Conservation (phyloP, 2,113 vertebrate species). For the Hippocampus guttulatus region DNA sequence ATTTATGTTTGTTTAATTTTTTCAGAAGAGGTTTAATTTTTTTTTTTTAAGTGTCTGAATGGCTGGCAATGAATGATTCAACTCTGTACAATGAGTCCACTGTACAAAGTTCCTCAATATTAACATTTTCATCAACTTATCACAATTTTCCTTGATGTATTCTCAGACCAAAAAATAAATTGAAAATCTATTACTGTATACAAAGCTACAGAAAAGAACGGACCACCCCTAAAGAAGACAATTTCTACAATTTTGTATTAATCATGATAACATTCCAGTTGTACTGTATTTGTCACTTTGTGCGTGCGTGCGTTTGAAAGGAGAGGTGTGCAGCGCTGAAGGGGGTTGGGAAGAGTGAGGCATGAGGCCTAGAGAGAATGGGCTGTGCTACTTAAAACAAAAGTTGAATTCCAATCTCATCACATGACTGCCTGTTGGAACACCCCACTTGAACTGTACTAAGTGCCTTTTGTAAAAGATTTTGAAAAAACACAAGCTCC, state of each 20-base stretch:
- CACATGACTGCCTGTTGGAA: constrained; percentile 66
- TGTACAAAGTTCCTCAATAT: too few species aligned
- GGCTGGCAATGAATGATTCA: too few species aligned
- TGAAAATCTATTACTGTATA: constrained; percentile 4
- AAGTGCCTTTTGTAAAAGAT: constrained; percentile 49
- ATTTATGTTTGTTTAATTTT: too few species aligned
- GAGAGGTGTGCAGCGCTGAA: constrained; percentile 5
- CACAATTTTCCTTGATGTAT: too few species aligned
- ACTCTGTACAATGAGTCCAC: too few species aligned
- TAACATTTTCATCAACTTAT: too few species aligned
- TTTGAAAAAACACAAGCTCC: constrained; percentile 36
- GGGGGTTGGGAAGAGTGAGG: neutral
- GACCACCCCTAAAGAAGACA: neutral
- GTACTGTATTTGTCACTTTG: constrained; percentile 1
- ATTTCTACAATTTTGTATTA: constrained; percentile 44
- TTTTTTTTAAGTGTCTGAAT: too few species aligned
- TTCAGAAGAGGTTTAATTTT: too few species aligned
- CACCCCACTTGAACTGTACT: constrained; percentile 49
- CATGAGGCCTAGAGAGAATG: constrained; percentile 34
- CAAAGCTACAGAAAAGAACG: constrained; percentile 13
- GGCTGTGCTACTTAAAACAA: constrained; percentile 63
- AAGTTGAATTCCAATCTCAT: constrained; percentile 67
- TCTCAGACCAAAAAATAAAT: neutral
- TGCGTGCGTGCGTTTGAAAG: constrained; percentile 3
- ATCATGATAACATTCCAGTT: constrained; percentile 35